Percentiles rank a stretch among this genome's conserved stretches.
Conservation (phyloP, 2,888 invertebrate species). For the Morinoia aosen region DNA sequence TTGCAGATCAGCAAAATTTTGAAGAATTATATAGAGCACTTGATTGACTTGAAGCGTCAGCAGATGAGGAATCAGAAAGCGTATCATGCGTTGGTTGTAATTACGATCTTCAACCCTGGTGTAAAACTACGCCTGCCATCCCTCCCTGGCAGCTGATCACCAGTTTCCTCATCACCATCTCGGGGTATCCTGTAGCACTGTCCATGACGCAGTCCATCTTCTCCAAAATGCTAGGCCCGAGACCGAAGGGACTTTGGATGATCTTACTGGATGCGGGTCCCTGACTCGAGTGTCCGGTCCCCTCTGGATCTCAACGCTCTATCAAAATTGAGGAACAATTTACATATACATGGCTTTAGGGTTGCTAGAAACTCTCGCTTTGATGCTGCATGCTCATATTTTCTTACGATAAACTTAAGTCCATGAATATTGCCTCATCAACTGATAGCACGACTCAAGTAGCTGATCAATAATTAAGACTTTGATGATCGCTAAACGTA, state of each 20-base stretch:
- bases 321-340: conserved; percentile 83
- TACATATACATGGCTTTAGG: conserved; percentile 55
- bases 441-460: background rate
- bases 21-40: background rate
- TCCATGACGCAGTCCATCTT: conserved; percentile 89
- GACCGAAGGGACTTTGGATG: conserved; percentile 90
- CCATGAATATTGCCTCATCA: background rate
- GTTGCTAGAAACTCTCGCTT: background rate
- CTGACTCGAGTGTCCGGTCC: conserved; percentile 87
- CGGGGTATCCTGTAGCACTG: conserved; percentile 89
- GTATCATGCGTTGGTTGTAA: conserved; percentile 53
- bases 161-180: conserved; percentile 82
- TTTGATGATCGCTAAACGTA: background rate
- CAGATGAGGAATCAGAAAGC: background rate
- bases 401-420: conserved; percentile 5
- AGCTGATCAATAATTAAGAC: background rate
- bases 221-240: conserved; percentile 87
- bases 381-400: background rate
- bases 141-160: conserved; percentile 82
- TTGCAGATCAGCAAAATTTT: background rate
- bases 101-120: conserved; percentile 80
- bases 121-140: conserved; percentile 80
- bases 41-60: background rate
- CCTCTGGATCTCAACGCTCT: conserved; percentile 84
- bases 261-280: conserved; percentile 90